Conservation (phyloP, 2,113 vertebrate genomes). For the Phaethornis superciliosus region DNA sequence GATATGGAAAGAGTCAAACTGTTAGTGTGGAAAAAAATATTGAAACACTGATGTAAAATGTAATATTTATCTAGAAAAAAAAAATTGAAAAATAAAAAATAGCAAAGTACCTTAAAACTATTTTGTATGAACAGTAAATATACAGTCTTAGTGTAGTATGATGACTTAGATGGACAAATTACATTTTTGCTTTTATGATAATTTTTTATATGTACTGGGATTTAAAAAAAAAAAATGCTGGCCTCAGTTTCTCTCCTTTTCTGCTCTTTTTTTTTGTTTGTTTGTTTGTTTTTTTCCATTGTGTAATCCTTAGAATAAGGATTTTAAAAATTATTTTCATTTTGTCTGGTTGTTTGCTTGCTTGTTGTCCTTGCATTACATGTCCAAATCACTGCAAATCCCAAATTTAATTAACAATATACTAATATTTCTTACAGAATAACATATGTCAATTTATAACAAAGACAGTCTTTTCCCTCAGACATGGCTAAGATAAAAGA, state of each 20-base stretch:
- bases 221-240: not conserved
- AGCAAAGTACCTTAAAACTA: not conserved
- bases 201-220: not conserved
- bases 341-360: not conserved
- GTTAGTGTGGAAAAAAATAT: not conserved
- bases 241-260: not conserved
- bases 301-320: not conserved
- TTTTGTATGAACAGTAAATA: not conserved
- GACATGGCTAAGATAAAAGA: conserved; percentile 50
- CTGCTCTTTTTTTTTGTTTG: too few relatives aligned
- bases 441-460: not conserved
- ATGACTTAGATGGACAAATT: not conserved
- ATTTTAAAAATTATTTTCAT: not conserved
- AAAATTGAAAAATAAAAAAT: not conserved
- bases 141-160: not conserved
- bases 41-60: not conserved
- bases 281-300: not conserved
- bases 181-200: not conserved
- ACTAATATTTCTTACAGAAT: not conserved
- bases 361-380: not conserved
- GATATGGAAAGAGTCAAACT: not conserved
- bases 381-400: not conserved
- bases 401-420: not conserved
- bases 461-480: not conserved
- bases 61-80: not conserved